A percentile compares a stretch with the other conserved stretches of the same genome.
phyloP scores from a whole-genome alignment of 2,797 vertebrate genomes.

The Florisuga fusca region DNA sequence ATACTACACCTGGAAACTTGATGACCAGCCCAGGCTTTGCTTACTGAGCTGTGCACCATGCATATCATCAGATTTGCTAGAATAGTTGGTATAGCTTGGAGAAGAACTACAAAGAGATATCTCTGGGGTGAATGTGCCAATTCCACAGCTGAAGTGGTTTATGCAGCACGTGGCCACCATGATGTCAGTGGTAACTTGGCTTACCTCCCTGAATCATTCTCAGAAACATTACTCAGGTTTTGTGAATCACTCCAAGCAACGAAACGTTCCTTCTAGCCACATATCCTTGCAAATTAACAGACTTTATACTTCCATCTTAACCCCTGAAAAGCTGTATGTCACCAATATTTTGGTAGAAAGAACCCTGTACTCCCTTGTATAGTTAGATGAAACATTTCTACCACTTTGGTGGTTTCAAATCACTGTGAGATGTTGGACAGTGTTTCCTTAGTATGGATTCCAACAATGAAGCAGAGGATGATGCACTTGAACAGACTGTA shows the following conservation, averaged over 20 bases:
- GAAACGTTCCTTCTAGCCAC: background rate
- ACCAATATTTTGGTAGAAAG: background rate
- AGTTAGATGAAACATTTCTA: background rate
- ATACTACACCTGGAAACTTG: background rate
- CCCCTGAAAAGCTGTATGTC: background rate
- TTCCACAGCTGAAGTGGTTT: constrained; percentile 5
- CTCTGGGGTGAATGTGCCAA: background rate
- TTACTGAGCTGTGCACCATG: background rate
- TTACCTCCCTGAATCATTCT: background rate
- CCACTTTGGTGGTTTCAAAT: background rate
- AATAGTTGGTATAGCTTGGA: background rate
- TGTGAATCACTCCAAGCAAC: background rate
- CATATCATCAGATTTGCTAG: background rate
- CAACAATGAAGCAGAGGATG: background rate
- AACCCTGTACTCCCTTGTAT: background rate
- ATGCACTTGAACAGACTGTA: background rate
- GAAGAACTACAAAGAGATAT: background rate
- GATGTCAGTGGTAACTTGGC: background rate
- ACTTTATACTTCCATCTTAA: background rate
- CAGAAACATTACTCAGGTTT: background rate
- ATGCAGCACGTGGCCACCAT: constrained; percentile 2
- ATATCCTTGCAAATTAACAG: background rate
- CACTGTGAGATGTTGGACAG: background rate
- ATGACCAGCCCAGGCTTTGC: background rate
- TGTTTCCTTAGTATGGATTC: background rate